phyloP scores from a whole-genome alignment of 2,113 vertebrate genomes.

The Ameiurus melas region DNA sequence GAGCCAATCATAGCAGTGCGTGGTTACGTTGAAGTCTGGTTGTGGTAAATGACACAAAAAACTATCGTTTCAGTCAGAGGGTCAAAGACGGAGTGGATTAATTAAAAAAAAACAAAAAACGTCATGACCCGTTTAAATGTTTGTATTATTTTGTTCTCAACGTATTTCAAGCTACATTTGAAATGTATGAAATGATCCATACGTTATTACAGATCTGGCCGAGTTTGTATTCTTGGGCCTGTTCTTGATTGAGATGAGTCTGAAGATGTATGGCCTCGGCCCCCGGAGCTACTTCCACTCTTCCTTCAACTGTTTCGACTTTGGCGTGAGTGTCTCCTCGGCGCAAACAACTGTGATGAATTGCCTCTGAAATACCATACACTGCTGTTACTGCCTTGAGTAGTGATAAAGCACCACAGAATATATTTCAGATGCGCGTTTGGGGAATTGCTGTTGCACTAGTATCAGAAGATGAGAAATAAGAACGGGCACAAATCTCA shows the following conservation, averaged over 20 bases:
- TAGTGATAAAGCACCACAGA: not conserved
- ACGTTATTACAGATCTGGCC: conserved; percentile 80
- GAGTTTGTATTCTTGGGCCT: conserved; percentile 97
- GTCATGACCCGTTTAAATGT: not conserved
- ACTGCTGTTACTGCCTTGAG: not conserved
- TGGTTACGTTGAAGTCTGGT: no score
- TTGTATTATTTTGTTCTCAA: not conserved
- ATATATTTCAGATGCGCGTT: not conserved
- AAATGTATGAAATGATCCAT: not conserved
- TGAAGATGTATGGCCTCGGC: conserved; percentile 97
- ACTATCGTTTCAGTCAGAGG: no score
- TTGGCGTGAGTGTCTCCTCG: conserved; percentile 80
- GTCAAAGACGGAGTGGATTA: no score
- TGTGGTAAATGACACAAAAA: no score
- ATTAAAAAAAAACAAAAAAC: no score
- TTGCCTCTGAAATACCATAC: not conserved
- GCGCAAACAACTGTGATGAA: not conserved
- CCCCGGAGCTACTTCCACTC: conserved; percentile 95
- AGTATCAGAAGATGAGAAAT: not conserved
- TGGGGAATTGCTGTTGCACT: conserved; percentile 5
- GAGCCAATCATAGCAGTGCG: no score
- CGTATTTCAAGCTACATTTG: not conserved
- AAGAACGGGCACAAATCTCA: not conserved
- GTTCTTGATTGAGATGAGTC: conserved; percentile 93
- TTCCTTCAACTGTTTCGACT: conserved; percentile 98